Evolutionary conservation across 1,140 invertebrate species (phyloP).

Genomic region (Eulimnadia texana): DNA sequence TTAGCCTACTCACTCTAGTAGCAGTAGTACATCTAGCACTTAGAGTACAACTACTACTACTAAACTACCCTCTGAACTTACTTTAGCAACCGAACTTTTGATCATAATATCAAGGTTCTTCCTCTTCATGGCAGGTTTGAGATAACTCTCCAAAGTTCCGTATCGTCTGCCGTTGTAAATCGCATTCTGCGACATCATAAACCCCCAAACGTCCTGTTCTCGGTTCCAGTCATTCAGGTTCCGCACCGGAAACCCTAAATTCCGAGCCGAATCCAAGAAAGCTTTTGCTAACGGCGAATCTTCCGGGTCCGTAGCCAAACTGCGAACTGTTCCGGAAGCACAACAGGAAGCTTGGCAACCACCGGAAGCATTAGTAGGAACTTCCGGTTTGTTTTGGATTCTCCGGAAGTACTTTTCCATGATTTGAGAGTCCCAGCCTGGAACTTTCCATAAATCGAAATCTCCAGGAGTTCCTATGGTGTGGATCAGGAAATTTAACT

Average conservation of each 20-base stretch:
- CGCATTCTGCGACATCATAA: constrained; percentile 28
- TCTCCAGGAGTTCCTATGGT: constrained; percentile 43
- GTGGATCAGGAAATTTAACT: constrained; percentile 51
- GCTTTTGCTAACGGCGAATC: not conserved
- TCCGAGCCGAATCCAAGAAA: not conserved
- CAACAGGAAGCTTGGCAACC: too few relatives aligned
- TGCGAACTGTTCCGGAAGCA: too few relatives aligned
- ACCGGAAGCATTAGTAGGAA: too few relatives aligned
- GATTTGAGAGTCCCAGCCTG: constrained; percentile 39
- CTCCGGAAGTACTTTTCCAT: constrained; percentile 35
- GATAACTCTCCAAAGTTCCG: constrained; percentile 39
- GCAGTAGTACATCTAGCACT: too few relatives aligned
- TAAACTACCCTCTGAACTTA: too few relatives aligned
- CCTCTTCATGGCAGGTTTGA: constrained; percentile 45
- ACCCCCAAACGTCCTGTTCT: constrained; percentile 14
- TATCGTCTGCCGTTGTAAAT: constrained; percentile 37
- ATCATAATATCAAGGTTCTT: constrained; percentile 51
- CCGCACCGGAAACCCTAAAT: not conserved
- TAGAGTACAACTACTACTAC: too few relatives aligned
- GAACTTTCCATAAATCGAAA: constrained; percentile 37
- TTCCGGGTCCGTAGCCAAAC: not conserved
- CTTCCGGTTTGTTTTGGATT: not conserved
- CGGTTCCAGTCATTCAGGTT: constrained; percentile 19
- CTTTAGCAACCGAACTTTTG: constrained; percentile 45
- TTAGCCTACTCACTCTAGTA: too few relatives aligned